Evolutionary conservation across 2,797 vertebrate species (phyloP), one percentile per base, ranked within the genome.

Genomic region (Mus minutoides): DNA sequence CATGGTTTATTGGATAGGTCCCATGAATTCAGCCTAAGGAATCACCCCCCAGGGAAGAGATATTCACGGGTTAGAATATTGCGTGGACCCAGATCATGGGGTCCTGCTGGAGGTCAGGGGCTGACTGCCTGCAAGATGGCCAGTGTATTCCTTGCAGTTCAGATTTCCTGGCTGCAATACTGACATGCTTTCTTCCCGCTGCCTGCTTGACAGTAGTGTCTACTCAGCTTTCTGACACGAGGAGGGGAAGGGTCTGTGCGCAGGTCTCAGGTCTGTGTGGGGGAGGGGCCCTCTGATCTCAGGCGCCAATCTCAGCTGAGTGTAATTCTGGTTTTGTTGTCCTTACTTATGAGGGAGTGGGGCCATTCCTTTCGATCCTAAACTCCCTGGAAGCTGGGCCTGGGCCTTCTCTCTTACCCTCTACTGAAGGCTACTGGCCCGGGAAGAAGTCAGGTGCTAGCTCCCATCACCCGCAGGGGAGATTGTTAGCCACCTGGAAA

Each of bases 131-230:
- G 9, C n/a, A 46, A 77, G 43, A 69, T 29, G 64, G 75, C 60
- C 62, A n/a, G 85, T 60, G 54, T 31, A 8, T 22, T 92, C 64
- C 88, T 89, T 54, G 40, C 12, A 64, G 84, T 26, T 56, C n/a
- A 40, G 62, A 40, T 78, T 88, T 58, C 82, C 73, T 71, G 43
- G n/a, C 92, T 92, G 93, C 88, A 82, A 89, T 76, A 69, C 40
- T 58, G 88, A 52, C 78, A 43, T 56, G 87, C 62, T 96, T 96
- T 92, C 83, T 92, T 91, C 26, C 87, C 13, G 19, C 29, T 40
- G 37, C 82, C 75, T 73, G 90, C 87, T 34, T 80, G 76, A 56
- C 24, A 54, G 49, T 49, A 29, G 69, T 94, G 73, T 88, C 91
- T 90, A 69, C 82, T 94, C 8, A 2, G 92, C 83, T 83, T 90